A percentile compares a stretch with the other conserved stretches of the same genome.
Conservation (phyloP, 2,888 invertebrate species). For the Diabrotica balteata region DNA sequence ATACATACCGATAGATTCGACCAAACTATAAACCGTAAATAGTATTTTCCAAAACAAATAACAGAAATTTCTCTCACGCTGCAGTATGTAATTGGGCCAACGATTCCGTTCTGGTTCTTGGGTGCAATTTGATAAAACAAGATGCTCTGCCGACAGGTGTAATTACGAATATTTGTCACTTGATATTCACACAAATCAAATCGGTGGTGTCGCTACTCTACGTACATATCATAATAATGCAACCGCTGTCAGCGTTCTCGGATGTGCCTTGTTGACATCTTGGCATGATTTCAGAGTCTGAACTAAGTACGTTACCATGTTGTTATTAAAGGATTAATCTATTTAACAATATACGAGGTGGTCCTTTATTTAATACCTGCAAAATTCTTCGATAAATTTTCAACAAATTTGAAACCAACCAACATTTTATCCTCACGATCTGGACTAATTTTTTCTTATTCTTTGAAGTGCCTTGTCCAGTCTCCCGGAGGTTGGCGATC, state of each 20-base stretch:
- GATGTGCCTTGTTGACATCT: not conserved
- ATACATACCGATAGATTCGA: too few species aligned
- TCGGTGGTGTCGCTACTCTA: constrained; percentile 14
- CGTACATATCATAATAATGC: constrained; percentile 23
- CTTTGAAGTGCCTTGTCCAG: too few species aligned
- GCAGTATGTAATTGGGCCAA: constrained; percentile 13
- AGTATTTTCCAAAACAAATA: not conserved
- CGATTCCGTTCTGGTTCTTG: constrained; percentile 8
- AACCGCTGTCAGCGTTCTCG: not conserved
- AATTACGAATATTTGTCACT: constrained; percentile 39
- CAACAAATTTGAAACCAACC: too few species aligned
- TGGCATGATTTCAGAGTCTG: not conserved
- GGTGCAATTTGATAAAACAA: constrained; percentile 9
- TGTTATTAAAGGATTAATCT: too few species aligned
- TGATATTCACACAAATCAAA: constrained; percentile 40
- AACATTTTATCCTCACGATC: too few species aligned
- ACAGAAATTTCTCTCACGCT: not conserved
- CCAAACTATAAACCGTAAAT: too few species aligned
- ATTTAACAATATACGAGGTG: too few species aligned
- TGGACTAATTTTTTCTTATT: too few species aligned
- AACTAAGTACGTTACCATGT: too few species aligned
- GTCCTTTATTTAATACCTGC: too few species aligned
- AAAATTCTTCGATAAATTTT: too few species aligned
- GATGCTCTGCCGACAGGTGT: constrained; percentile 29
- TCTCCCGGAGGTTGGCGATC: too few species aligned